Conservation (phyloP, 1,140 invertebrate species). For the Mercenaria mercenaria region DNA sequence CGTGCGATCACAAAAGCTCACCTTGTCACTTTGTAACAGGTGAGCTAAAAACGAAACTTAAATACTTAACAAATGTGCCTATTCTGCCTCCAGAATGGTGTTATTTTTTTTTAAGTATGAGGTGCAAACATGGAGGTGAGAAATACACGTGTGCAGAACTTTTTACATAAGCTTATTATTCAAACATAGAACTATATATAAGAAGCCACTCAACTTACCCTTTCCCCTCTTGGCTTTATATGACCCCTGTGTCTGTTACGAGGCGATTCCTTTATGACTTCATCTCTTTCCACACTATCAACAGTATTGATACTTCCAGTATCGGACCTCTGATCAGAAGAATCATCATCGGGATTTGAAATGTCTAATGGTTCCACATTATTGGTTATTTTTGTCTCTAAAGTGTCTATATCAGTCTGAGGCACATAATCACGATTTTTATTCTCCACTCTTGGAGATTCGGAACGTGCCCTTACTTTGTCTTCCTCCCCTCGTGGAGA, state of each 20-base stretch:
- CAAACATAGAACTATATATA: background rate
- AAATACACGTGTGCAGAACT: background rate
- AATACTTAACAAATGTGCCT: too few species aligned
- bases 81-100: too few species aligned
- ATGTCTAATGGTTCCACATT: conserved; percentile 63
- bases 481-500: conserved; percentile 22
- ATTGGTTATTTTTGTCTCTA: conserved; percentile 77
- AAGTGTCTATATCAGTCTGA: conserved; percentile 82
- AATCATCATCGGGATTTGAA: conserved; percentile 78
- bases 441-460: conserved; percentile 35
- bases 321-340: conserved; percentile 78
- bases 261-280: conserved; percentile 52
- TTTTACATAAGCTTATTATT: background rate
- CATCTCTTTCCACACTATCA: conserved; percentile 76
- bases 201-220: conserved; percentile 53
- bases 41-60: too few species aligned
- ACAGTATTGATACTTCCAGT: conserved; percentile 79
- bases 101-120: too few species aligned
- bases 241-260: conserved; percentile 52
- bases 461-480: background rate
- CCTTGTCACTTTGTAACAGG: too few species aligned
- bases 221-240: conserved; percentile 78
- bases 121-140: background rate
- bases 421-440: conserved; percentile 68
- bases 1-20: too few species aligned